Percentiles rank a stretch among this genome's conserved stretches.
Conservation (phyloP, 2,888 invertebrate genomes). For the Drosophila differens region DNA sequence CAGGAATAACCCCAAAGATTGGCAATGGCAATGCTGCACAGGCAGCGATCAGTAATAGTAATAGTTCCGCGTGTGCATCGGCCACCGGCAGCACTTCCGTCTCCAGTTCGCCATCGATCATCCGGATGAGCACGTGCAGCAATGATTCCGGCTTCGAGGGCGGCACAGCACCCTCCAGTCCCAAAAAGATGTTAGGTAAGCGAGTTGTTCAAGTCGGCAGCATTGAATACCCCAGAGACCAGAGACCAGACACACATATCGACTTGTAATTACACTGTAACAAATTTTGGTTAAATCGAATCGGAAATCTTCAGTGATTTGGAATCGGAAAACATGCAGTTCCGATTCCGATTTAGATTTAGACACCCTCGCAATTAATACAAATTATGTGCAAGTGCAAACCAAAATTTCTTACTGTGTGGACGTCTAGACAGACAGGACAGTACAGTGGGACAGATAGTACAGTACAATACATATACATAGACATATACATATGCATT, state of each 20-base stretch:
- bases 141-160: slow-evolving; percentile 94
- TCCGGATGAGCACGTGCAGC: slow-evolving; percentile 90
- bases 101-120: slow-evolving; percentile 81
- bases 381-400: background rate
- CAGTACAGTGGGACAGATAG: slow-evolving; percentile 1
- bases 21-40: background rate
- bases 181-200: slow-evolving; percentile 87
- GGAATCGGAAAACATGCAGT: background rate
- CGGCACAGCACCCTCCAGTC: slow-evolving; percentile 89
- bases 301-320: too few relatives aligned
- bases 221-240: background rate
- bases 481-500: slow-evolving; percentile 1
- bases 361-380: background rate
- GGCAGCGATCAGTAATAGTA: slow-evolving; percentile 9
- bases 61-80: slow-evolving; percentile 16
- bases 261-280: background rate
- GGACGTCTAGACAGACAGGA: slow-evolving; percentile 14
- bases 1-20: background rate
- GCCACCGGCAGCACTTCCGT: slow-evolving; percentile 30
- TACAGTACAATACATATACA: background rate
- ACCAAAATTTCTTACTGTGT: slow-evolving; percentile 2
- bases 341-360: background rate
- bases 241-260: background rate
- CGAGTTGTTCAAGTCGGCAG: slow-evolving; percentile 10
- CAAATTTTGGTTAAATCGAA: background rate